Percentiles rank a stretch among this genome's conserved stretches.
phyloP scores from a whole-genome alignment of 2,888 invertebrate genomes.

The Smittia sp. region DNA sequence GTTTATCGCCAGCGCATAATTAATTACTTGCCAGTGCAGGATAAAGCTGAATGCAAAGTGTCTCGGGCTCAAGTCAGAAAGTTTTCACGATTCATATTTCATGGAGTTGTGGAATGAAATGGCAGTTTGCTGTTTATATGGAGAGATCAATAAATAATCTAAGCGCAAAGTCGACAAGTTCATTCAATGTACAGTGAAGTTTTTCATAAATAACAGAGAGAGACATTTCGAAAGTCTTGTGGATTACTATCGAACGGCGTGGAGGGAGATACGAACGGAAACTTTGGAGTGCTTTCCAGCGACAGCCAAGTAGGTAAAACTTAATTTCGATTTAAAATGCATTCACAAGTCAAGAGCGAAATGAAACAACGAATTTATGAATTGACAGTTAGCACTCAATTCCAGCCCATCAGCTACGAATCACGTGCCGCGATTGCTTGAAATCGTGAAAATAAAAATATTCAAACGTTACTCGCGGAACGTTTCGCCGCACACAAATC shows the following conservation, averaged over 20 bases:
- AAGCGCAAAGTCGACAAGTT: conserved; percentile 27
- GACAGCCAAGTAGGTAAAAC: conserved; percentile 20
- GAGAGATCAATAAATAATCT: conserved; percentile 21
- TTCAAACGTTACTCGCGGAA: too few species aligned
- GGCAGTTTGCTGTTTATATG: not conserved
- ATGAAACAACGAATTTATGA: conserved; percentile 6
- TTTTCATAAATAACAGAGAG: conserved; percentile 5
- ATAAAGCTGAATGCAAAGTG: not conserved
- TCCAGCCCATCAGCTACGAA: conserved; percentile 25
- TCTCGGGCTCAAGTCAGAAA: not conserved
- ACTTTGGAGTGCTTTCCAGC: conserved; percentile 10
- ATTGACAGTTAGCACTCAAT: conserved; percentile 32
- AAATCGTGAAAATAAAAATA: conserved; percentile 5
- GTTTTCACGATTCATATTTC: not conserved
- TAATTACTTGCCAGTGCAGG: not conserved
- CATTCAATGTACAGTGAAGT: conserved; percentile 14
- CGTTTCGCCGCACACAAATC: conserved; percentile 21
- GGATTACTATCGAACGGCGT: conserved; percentile 16
- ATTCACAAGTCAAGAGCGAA: conserved; percentile 20
- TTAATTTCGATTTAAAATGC: not conserved
- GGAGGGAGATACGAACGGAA: conserved; percentile 6
- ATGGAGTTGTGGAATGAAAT: conserved; percentile 9
- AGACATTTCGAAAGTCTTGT: conserved; percentile 17
- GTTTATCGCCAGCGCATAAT: not conserved
- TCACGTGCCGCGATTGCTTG: conserved; percentile 38